A percentile compares a stretch with the other conserved stretches of the same genome.
These are phyloP conservation scores for Pontoporia blainvillei DNA, from an alignment of 2,113 vertebrate species.

Conservation along the genomic window DNA sequence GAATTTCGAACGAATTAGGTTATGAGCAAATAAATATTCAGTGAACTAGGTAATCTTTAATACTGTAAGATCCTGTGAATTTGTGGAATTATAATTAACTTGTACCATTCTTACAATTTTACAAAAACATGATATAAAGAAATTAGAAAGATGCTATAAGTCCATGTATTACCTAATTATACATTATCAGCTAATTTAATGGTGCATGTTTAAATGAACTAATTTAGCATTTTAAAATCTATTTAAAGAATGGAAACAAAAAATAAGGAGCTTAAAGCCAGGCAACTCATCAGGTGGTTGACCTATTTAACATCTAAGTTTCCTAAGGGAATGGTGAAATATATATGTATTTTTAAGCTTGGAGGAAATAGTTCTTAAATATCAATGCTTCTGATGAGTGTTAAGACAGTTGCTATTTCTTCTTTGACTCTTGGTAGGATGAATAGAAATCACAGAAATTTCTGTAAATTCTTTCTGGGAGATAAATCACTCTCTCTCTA, in stretches of 20 bases:
- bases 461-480: neutral
- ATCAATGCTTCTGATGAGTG: neutral
- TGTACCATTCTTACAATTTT: neutral
- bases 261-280: neutral
- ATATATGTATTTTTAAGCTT: neutral
- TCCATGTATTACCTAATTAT: neutral
- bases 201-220: neutral
- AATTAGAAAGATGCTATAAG: conserved; percentile 6
- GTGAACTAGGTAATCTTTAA: neutral
- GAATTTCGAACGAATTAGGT: neutral
- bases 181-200: neutral
- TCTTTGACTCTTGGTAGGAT: neutral
- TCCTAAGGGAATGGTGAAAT: neutral
- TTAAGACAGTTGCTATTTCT: conserved; percentile 2
- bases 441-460: conserved; percentile 28
- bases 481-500: neutral
- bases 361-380: conserved; percentile 29
- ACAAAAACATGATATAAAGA: neutral
- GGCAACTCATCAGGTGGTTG: neutral
- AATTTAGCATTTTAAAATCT: neutral
- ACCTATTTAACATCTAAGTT: conserved; percentile 2
- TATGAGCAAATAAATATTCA: conserved; percentile 10
- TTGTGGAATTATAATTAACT: neutral
- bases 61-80: neutral
- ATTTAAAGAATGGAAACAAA: neutral